These are phyloP conservation scores for Macaria liturata DNA, from an alignment of 2,888 invertebrate genomes.

Conservation along the genomic window DNA sequence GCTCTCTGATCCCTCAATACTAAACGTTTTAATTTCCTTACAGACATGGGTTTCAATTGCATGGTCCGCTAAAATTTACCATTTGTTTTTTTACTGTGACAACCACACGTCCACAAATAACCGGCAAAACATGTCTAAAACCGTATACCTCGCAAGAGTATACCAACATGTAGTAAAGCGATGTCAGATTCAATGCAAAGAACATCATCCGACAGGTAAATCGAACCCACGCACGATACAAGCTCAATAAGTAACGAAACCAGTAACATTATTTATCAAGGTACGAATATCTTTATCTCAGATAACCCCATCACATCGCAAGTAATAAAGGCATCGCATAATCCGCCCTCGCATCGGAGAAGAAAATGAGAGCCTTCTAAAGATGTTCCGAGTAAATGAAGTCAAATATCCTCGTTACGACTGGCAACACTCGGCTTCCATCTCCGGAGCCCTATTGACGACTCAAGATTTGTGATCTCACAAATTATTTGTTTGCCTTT, in stretches of 20 bases:
- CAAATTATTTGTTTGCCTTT: constrained; percentile 30
- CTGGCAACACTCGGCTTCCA: constrained; percentile 28
- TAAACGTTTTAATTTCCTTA: too few species aligned
- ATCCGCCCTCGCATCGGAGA: constrained; percentile 26
- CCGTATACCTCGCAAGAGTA: too few species aligned
- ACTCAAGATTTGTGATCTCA: constrained; percentile 28
- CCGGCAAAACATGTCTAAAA: too few species aligned
- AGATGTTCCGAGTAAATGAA: constrained; percentile 34
- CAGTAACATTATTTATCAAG: constrained; percentile 30
- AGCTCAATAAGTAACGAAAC: constrained; percentile 23
- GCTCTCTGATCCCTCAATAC: too few species aligned
- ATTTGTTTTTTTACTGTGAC: too few species aligned
- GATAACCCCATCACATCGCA: constrained; percentile 27
- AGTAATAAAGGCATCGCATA: constrained; percentile 29
- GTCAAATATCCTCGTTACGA: constrained; percentile 34
- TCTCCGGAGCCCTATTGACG: constrained; percentile 29
- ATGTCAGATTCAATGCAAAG: too few species aligned
- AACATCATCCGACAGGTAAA: too few species aligned
- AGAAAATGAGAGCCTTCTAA: constrained; percentile 30
- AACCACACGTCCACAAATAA: too few species aligned
- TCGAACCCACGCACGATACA: neutral
- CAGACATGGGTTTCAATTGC: too few species aligned
- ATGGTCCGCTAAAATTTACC: too few species aligned
- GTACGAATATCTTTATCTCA: constrained; percentile 23
- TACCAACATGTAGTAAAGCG: too few species aligned